Base-by-base conservation (phyloP, 2,888 invertebrate genomes). In the Nephrocerus scutellatus region DNA sequence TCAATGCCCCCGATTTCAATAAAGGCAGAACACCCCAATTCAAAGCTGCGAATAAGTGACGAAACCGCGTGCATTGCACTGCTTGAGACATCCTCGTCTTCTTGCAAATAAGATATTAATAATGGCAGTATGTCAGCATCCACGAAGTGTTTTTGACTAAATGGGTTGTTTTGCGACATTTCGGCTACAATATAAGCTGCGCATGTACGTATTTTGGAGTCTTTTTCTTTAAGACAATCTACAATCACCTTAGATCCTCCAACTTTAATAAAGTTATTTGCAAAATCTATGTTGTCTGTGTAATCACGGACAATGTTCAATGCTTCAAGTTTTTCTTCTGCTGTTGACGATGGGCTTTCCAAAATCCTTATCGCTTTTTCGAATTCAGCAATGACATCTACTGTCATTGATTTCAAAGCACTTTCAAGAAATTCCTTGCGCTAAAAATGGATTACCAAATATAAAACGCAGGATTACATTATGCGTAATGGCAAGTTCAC, bases 231-330 rank as follows among this genome's bases (percentile, higher is more conserved):
- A 19, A 86, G 68, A 56, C 84, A 81, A 0, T 78, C 70, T 0
- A 76, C 72, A 39, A 91, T 74, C n/a, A 85, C 72, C 1, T 75
- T 68, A 48, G 84, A 85, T 0, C 90, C 91, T 5, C 86, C 87
- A 55, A 90, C 75, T 70, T 87, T 89, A 58, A 80, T 79, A 59
- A 89, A 89, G 71, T 87, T 88, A 63, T 82, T 84, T 2, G 90
- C 86, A 41, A 81, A 72, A 65, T 91, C 89, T 26, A 88, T 76
- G 48, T 81, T 77, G 57, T 84, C 84, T 33, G 83, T 75, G 56
- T 75, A 75, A 34, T 84, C 82, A 13, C 75, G 59, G 13, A 90
- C 72, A 23, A 72, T 73, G 20, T 79, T 77, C n/a, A 90, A 72
- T 0, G 84, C 80, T n/a, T 66, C 74, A 0, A 72, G 62, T 0